Evolutionary conservation across 2,797 vertebrate genomes (phyloP).

Genomic region (Gambusia yucatana): DNA sequence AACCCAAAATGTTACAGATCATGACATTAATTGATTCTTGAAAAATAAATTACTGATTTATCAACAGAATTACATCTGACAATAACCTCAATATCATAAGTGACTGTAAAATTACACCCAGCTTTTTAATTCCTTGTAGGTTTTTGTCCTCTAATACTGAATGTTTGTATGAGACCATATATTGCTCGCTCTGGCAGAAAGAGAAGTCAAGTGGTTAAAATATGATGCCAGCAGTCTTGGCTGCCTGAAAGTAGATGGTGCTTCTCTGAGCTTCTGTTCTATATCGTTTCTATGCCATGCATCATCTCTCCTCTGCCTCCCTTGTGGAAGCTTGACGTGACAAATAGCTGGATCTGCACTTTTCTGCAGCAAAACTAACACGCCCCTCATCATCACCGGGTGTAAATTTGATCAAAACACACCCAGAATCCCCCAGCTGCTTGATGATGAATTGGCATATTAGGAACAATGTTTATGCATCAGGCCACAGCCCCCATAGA

Average conservation of each 20-base stretch:
- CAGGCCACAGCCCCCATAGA: constrained; percentile 61
- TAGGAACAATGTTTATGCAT: constrained; percentile 79
- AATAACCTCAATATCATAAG: neutral
- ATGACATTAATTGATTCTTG: neutral
- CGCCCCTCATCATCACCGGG: constrained; percentile 77
- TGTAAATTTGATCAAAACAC: constrained; percentile 79
- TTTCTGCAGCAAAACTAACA: constrained; percentile 76
- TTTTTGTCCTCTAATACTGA: neutral
- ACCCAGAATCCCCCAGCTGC: constrained; percentile 69
- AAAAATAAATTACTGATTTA: neutral
- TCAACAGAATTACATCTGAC: neutral
- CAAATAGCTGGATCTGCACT: constrained; percentile 82
- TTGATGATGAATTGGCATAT: constrained; percentile 80
- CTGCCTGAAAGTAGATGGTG: neutral
- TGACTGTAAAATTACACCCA: neutral
- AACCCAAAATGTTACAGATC: neutral
- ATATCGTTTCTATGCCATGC: constrained; percentile 36
- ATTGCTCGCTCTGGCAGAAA: neutral
- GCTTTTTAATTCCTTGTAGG: neutral
- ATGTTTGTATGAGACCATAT: neutral
- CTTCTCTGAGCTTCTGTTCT: constrained; percentile 32
- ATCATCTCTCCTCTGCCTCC: constrained; percentile 56
- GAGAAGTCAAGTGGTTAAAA: neutral
- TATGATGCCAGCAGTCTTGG: neutral
- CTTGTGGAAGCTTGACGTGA: constrained; percentile 74